Conservation (phyloP, 2,113 vertebrate species). For the Proteles cristata region DNA sequence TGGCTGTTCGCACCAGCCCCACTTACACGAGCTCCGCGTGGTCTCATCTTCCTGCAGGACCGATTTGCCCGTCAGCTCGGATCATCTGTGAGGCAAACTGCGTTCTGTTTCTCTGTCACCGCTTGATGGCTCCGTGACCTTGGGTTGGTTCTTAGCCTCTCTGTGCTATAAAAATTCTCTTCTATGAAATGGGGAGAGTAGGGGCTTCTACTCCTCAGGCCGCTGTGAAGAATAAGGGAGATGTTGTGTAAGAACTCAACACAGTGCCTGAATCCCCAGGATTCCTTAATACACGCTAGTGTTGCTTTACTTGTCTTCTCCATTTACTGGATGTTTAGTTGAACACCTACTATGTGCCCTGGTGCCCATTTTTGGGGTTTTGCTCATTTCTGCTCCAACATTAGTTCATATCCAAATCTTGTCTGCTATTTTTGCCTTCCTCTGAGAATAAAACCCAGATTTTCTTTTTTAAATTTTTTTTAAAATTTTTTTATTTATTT, state of each 20-base stretch:
- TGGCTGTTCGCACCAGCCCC: conserved; percentile 51
- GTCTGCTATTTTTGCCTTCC: neutral
- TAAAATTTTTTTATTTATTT: neutral
- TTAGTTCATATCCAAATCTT: neutral
- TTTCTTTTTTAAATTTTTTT: neutral
- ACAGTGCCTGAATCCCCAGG: neutral
- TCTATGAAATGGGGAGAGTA: too few relatives aligned
- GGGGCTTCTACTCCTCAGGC: neutral
- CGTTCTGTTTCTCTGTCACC: conserved; percentile 11
- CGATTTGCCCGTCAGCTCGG: conserved; percentile 77
- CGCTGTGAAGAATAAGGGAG: neutral
- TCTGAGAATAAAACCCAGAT: neutral
- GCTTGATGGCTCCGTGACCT: neutral
- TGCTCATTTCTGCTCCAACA: neutral
- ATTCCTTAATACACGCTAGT: neutral
- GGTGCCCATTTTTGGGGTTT: neutral
- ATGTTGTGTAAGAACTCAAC: fast-evolving
- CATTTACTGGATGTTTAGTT: fast-evolving
- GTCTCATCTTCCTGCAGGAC: conserved; percentile 55
- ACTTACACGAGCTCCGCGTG: conserved; percentile 55
- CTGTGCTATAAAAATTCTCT: neutral
- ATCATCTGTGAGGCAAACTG: conserved; percentile 69
- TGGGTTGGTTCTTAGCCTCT: neutral
- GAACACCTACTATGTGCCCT: neutral
- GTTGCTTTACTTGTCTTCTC: neutral